These are phyloP conservation scores for Lepidocyrtinus sp. DNA, from an alignment of 2,888 invertebrate species.

Conservation along the genomic window DNA sequence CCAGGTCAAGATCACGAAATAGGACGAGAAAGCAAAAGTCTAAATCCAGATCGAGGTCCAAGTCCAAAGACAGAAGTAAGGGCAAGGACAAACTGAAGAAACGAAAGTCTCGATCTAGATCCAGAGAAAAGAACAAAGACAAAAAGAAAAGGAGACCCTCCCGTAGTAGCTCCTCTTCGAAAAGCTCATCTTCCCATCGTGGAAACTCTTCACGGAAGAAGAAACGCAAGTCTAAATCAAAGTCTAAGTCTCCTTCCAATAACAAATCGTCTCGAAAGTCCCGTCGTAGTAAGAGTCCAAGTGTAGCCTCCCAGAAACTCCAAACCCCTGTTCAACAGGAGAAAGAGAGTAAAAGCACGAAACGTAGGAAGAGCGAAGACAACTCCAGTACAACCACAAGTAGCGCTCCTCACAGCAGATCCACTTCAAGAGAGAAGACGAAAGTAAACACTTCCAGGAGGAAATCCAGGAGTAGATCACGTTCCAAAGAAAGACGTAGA, in stretches of 20 bases:
- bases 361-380: background rate
- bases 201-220: constrained; percentile 32
- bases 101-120: constrained; percentile 43
- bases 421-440: background rate
- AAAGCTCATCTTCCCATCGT: background rate
- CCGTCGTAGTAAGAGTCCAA: background rate
- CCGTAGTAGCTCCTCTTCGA: constrained; percentile 27
- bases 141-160: constrained; percentile 21
- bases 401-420: background rate
- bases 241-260: constrained; percentile 44
- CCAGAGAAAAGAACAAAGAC: too few relatives aligned
- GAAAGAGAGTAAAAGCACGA: too few relatives aligned
- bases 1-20: constrained; percentile 31
- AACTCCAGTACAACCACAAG: background rate
- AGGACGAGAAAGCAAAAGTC: constrained; percentile 32
- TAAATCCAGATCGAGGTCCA: constrained; percentile 44
- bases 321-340: too few relatives aligned
- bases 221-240: constrained; percentile 27
- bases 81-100: too few relatives aligned
- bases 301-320: too few relatives aligned
- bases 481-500: background rate
- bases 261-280: too few relatives aligned
- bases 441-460: background rate
- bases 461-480: background rate
- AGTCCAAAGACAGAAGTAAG: too few relatives aligned